A percentile compares a stretch with the other conserved stretches of the same genome.
Conservation (phyloP, 2,888 invertebrate species). For the Frankliniella intonsa region DNA sequence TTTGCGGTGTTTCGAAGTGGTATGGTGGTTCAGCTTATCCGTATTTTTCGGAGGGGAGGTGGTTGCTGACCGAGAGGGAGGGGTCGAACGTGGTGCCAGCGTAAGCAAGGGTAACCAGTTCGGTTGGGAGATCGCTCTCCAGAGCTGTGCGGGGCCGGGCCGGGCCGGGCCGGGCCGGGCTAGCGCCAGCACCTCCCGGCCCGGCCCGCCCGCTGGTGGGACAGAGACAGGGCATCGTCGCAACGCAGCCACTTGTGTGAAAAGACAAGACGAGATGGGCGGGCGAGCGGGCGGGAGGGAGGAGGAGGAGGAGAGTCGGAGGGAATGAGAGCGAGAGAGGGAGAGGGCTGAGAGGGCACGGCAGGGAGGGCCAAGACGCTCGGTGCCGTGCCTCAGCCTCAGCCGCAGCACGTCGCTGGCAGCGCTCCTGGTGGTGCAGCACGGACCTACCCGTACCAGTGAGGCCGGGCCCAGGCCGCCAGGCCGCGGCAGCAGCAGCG, state of each 20-base stretch:
- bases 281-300: background rate
- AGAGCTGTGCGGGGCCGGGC: background rate
- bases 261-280: background rate
- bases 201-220: background rate
- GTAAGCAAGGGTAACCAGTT: slow-evolving; percentile 9
- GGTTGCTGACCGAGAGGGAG: no score
- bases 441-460: background rate
- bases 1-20: no score
- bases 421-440: background rate
- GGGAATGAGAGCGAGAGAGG: background rate
- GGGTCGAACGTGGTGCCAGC: background rate
- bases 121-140: background rate
- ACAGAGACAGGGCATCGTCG: background rate
- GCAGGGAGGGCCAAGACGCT: background rate
- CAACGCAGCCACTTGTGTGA: background rate
- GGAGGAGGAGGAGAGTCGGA: background rate
- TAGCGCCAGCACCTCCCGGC: no score
- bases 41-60: no score
- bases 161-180: background rate
- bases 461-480: background rate
- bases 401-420: background rate
- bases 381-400: no score
- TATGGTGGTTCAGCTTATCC: no score
- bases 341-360: background rate
- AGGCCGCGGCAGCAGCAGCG: background rate